Base-by-base conservation (phyloP, 2,888 invertebrate species). In the Deilephila porcellus region DNA sequence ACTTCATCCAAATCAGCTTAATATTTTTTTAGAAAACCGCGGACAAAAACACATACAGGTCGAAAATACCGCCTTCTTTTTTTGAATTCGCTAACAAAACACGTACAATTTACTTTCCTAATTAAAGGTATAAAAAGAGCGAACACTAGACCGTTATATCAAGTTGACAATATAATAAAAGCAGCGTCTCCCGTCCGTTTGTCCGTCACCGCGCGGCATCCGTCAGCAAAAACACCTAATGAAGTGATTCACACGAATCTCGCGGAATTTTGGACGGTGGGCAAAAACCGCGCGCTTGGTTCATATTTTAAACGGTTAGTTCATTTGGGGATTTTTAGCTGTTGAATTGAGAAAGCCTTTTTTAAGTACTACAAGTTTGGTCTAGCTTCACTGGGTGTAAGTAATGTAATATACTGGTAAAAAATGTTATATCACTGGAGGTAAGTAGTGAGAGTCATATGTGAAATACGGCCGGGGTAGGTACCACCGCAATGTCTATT, bases 221-320 rank as follows among this genome's bases (percentile, higher is more conserved):
- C 67, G 60, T 63, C 67, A 74, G 62, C 80, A 83, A 83, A 82
- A 85, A 81, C 79, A 73, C 64, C 81, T 88, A 88, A 90, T 89
- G 86, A 88, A 89, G 88, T 81, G 86, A 86, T 89, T 89, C 86
- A 77, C 90, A 82, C 88, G 76, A 76, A 64, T 37, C 62, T 56
- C 19, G 73, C 53, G 73, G 73, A 71, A 73, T 73, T 73, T 73
- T 37, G 34, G 71, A 56, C 25, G 62, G 70, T 7, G 20, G 25
- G 34, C 70, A 71, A 70, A 71, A 70, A 63, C 37, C 32, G 34
- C 20, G n/a, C 72, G 25, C 56, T 64, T 29, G 63, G 64, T 63
- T 64, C 64, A 67, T 67, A 67, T 67, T 67, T 45, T 67, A 52
- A 67, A 34, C 37, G 63, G 4, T 34, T 34, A 37, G 25, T 52